Evolutionary conservation across 2,113 vertebrate species (phyloP).

Genomic region (Scomber scombrus): DNA sequence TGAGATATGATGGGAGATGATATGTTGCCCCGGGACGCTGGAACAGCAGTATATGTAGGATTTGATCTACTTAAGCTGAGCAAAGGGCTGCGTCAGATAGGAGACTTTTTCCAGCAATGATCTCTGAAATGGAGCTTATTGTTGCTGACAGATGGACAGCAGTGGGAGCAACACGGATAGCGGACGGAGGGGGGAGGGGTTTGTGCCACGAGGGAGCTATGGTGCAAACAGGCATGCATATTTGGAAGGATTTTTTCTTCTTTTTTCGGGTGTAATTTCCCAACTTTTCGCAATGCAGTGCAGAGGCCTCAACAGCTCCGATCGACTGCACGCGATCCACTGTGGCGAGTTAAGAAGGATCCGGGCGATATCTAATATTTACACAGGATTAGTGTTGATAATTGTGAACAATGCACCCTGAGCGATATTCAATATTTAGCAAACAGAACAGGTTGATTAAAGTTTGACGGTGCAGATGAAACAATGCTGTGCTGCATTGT

Average conservation of each 20-base stretch:
- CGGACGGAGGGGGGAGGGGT: not conserved
- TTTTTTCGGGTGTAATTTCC: no score
- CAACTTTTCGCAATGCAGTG: no score
- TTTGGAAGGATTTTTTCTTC: not conserved
- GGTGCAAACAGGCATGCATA: not conserved
- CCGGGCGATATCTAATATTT: not conserved
- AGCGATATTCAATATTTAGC: constrained; percentile 8
- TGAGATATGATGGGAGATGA: constrained; percentile 38
- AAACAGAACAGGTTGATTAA: constrained; percentile 26
- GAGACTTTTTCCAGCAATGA: constrained; percentile 25
- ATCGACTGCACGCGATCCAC: not conserved
- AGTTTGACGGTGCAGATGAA: not conserved
- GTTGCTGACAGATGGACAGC: not conserved
- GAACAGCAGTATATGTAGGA: constrained; percentile 1
- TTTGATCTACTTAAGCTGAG: constrained; percentile 38
- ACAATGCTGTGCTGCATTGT: not conserved
- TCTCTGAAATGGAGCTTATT: constrained; percentile 31
- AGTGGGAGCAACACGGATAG: not conserved
- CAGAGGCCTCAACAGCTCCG: not conserved
- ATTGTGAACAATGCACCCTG: not conserved
- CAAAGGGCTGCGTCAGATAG: constrained; percentile 19
- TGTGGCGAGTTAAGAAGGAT: not conserved
- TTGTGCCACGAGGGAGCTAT: not conserved
- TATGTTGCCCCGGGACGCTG: constrained; percentile 29
- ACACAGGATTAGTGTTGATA: not conserved